These are phyloP conservation scores for Pachycephala philippinensis DNA, from an alignment of 2,113 vertebrate species.

Conservation along the genomic window DNA sequence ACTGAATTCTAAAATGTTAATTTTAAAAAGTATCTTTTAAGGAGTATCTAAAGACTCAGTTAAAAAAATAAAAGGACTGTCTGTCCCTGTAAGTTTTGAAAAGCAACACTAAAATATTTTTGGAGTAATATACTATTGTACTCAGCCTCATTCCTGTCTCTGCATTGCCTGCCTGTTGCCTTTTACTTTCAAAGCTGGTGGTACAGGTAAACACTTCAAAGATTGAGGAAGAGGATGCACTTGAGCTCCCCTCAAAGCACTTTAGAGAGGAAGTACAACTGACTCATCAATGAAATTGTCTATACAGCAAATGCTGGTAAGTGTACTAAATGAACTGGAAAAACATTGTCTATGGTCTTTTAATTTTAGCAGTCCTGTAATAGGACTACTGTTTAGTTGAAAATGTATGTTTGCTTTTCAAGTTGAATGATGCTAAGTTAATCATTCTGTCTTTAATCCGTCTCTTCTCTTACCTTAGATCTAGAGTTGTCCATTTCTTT, in stretches of 20 bases:
- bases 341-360: neutral
- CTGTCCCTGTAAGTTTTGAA: neutral
- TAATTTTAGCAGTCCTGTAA: neutral
- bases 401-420: constrained; percentile 5
- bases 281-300: constrained; percentile 51
- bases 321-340: constrained; percentile 22
- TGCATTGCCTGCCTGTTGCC: constrained; percentile 56
- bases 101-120: neutral
- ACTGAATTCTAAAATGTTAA: neutral
- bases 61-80: neutral
- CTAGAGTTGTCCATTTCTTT: neutral
- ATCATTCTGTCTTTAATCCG: neutral
- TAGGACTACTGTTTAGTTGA: neutral
- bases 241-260: constrained; percentile 58
- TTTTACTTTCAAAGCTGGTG: constrained; percentile 60
- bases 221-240: constrained; percentile 57
- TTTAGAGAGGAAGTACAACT: constrained; percentile 61
- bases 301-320: constrained; percentile 61
- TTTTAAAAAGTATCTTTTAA: neutral
- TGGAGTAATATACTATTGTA: neutral
- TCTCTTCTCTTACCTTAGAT: neutral
- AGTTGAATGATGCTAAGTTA: neutral
- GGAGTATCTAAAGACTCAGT: neutral
- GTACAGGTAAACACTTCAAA: constrained; percentile 62
- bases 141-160: constrained; percentile 33